Evolutionary conservation across 1,140 invertebrate species (phyloP).

Genomic region (Trichonephila clavata): DNA sequence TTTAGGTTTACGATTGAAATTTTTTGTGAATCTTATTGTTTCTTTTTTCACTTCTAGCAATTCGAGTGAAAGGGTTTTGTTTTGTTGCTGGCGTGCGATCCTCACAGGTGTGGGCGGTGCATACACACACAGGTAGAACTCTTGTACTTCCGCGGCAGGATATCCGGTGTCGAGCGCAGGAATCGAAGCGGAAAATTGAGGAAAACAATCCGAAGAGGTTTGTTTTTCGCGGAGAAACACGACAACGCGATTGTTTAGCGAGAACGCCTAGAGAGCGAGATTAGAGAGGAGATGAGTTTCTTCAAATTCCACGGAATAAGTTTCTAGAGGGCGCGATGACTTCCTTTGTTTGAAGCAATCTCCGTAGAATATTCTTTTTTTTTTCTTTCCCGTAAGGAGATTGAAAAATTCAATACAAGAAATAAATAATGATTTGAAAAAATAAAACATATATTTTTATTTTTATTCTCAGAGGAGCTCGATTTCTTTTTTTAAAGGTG

Average conservation of each 20-base stretch:
- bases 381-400: neutral
- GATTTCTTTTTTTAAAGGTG: no score
- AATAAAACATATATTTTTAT: no score
- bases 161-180: slow-evolving; percentile 49
- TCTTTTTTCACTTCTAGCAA: neutral
- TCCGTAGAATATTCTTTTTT: neutral
- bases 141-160: slow-evolving; percentile 28
- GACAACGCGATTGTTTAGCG: neutral
- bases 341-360: neutral
- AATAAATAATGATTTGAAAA: no score
- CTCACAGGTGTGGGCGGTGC: neutral
- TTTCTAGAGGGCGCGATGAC: neutral
- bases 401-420: no score
- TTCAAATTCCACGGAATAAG: neutral
- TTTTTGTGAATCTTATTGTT: no score
- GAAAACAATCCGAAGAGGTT: slow-evolving; percentile 5
- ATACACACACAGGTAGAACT: neutral
- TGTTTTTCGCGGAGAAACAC: neutral
- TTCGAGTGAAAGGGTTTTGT: neutral
- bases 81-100: neutral
- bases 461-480: no score
- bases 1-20: no score
- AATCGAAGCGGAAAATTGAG: slow-evolving; percentile 58
- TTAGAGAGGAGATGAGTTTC: neutral
- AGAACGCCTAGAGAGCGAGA: neutral